Evolutionary conservation across 1,140 invertebrate genomes (phyloP).

Genomic region (Eciton burchellii): DNA sequence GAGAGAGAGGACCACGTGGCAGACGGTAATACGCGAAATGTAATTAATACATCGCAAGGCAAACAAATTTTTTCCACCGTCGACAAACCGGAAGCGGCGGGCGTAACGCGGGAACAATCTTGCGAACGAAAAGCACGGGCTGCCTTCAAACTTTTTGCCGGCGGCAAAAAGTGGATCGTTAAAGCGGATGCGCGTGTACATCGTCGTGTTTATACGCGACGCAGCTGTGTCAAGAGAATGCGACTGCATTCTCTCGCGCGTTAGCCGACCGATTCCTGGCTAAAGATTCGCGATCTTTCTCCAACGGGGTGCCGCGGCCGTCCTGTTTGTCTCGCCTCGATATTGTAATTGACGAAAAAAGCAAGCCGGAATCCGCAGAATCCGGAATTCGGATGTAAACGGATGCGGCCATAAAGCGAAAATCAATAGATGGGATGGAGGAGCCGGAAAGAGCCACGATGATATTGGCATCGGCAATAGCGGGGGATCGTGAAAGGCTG

Average conservation of each 20-base stretch:
- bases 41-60: conserved; percentile 18
- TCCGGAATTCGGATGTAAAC: conserved; percentile 16
- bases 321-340: not conserved
- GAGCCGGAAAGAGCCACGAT: not conserved
- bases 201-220: not conserved
- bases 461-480: not conserved
- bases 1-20: too few species aligned
- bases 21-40: not conserved
- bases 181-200: not conserved
- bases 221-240: conserved; percentile 7
- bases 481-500: conserved; percentile 11
- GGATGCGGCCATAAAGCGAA: conserved; percentile 4
- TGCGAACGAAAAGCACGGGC: not conserved
- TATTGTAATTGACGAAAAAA: conserved; percentile 36
- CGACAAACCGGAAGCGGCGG: not conserved
- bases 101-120: not conserved
- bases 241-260: not conserved
- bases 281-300: not conserved
- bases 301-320: too few species aligned
- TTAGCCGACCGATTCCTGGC: not conserved
- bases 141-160: not conserved
- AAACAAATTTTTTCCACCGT: not conserved
- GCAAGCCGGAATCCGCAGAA: not conserved
- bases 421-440: conserved; percentile 1
- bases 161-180: not conserved